These are phyloP conservation scores for Euglossa dilemma DNA, from an alignment of 1,140 invertebrate genomes.

Conservation along the genomic window DNA sequence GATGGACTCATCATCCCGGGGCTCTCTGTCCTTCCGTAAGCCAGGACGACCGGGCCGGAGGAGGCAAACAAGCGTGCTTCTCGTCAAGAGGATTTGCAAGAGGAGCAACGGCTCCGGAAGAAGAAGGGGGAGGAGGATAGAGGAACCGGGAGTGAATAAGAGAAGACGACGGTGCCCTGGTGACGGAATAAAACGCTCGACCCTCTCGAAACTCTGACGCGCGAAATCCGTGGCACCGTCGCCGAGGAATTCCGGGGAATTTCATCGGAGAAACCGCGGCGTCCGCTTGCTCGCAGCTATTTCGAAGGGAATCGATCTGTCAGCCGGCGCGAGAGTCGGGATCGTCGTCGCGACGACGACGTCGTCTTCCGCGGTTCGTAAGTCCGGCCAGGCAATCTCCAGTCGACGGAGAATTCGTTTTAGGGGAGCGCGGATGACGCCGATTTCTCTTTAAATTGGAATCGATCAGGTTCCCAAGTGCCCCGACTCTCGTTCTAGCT, in stretches of 20 bases:
- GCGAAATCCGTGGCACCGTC: constrained; percentile 6
- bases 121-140: constrained; percentile 41
- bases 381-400: not conserved
- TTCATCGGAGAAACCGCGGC: constrained; percentile 6
- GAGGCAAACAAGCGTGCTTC: constrained; percentile 61
- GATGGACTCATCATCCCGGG: constrained; percentile 57
- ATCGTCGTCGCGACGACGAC: no score
- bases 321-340: not conserved
- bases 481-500: not conserved
- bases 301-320: constrained; percentile 12
- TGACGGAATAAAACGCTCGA: constrained; percentile 18
- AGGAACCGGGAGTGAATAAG: constrained; percentile 37
- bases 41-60: constrained; percentile 16
- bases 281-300: not conserved
- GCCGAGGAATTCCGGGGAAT: not conserved
- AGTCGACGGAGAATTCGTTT: not conserved
- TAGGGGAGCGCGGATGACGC: not conserved
- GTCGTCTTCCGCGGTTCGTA: not conserved
- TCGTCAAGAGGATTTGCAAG: constrained; percentile 54
- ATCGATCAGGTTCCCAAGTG: not conserved
- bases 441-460: not conserved
- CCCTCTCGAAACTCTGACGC: constrained; percentile 41
- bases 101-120: constrained; percentile 29
- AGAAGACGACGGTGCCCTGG: constrained; percentile 47
- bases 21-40: constrained; percentile 38